Evolutionary conservation across 1,140 invertebrate genomes (phyloP).

Genomic region (Listronotus bonariensis): DNA sequence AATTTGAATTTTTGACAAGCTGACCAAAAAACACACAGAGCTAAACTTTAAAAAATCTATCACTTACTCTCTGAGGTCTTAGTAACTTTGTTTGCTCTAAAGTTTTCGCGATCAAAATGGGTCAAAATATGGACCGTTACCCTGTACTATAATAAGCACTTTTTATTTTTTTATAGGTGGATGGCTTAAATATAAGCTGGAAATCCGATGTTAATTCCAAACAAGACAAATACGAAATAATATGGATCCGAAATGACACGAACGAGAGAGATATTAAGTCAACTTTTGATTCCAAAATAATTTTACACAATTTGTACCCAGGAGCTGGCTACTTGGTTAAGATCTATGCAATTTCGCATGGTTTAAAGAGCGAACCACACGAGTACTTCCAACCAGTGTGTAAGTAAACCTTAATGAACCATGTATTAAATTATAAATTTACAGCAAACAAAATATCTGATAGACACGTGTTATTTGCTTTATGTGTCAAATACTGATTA

Average conservation of each 20-base stretch:
- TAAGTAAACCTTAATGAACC: constrained; percentile 65
- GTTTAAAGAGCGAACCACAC: constrained; percentile 81
- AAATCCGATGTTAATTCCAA: constrained; percentile 89
- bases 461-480: no score
- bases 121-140: no score
- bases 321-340: constrained; percentile 89
- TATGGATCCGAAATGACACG: constrained; percentile 81
- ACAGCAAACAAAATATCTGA: no score
- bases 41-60: no score
- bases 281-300: constrained; percentile 70
- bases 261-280: constrained; percentile 66
- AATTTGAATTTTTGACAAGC: no score
- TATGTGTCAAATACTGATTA: no score
- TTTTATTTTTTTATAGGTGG: constrained; percentile 35
- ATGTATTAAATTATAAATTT: no score
- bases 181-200: constrained; percentile 87
- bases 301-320: constrained; percentile 78
- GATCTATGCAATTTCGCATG: constrained; percentile 86
- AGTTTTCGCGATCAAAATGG: no score
- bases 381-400: constrained; percentile 87
- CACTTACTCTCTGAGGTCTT: no score
- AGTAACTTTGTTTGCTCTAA: no score
- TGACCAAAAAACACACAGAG: no score
- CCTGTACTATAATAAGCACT: no score
- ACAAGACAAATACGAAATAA: constrained; percentile 86